Evolutionary conservation across 2,797 vertebrate genomes (phyloP).

Genomic region (Ctenopoma kingsleyae): DNA sequence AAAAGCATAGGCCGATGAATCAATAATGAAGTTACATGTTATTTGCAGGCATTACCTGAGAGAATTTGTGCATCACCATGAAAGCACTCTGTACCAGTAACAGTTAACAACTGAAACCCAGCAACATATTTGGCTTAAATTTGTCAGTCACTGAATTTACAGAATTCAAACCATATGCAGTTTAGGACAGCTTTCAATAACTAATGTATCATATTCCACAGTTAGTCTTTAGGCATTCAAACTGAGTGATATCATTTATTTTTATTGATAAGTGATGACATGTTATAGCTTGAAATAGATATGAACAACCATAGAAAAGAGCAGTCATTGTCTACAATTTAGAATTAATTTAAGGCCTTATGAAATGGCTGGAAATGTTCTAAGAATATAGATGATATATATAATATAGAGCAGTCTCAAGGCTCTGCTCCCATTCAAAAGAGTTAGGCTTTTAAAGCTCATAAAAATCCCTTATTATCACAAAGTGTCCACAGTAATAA

Average conservation of each 20-base stretch:
- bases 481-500: constrained; percentile 34
- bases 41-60: too few relatives aligned
- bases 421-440: background rate
- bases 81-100: too few relatives aligned
- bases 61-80: background rate
- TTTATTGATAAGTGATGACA: too few relatives aligned
- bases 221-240: background rate
- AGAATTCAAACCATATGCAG: background rate
- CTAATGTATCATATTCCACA: too few relatives aligned
- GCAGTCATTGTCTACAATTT: background rate
- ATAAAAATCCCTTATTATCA: constrained; percentile 12
- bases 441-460: background rate
- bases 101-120: too few relatives aligned
- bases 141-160: background rate
- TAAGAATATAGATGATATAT: constrained; percentile 1
- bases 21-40: background rate
- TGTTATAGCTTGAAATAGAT: background rate
- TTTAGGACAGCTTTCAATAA: background rate
- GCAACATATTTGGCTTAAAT: background rate
- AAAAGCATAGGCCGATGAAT: background rate
- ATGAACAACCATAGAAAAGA: background rate
- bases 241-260: too few relatives aligned
- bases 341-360: background rate
- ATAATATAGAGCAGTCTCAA: constrained; percentile 7
- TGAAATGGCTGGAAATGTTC: background rate